Evolutionary conservation across 92 coral and sea anemone species (phyloP).

Genomic region (Ricordea florida): DNA sequence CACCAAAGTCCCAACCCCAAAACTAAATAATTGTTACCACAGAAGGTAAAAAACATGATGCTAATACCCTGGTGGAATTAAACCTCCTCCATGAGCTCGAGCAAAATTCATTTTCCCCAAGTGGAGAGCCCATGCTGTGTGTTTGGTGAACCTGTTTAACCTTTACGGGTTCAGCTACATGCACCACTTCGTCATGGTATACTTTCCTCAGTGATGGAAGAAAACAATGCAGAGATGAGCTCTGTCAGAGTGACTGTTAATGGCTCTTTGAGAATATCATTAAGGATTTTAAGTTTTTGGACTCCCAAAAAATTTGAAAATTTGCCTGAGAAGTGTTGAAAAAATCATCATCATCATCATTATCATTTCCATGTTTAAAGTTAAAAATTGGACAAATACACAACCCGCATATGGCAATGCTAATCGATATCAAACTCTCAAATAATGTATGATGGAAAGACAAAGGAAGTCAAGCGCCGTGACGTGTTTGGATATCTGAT

Average conservation of each 20-base stretch:
- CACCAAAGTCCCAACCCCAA: no score
- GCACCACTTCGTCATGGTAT: background rate
- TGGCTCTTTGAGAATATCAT: slow-evolving; percentile 17
- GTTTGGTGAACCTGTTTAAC: slow-evolving; percentile 7
- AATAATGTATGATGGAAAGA: no score
- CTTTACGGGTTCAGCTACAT: background rate
- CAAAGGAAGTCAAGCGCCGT: no score
- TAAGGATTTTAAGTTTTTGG: slow-evolving; percentile 1
- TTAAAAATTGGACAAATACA: no score
- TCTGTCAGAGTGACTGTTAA: background rate
- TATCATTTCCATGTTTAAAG: no score
- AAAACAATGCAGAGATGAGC: slow-evolving; percentile 17
- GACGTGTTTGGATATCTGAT: no score
- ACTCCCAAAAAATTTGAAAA: background rate
- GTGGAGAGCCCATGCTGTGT: background rate
- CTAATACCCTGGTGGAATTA: slow-evolving; percentile 4
- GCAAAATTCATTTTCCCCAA: background rate
- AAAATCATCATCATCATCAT: no score
- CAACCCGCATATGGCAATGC: no score
- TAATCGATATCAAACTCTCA: no score
- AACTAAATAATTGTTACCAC: background rate
- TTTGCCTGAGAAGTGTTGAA: background rate
- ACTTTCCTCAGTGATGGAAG: background rate
- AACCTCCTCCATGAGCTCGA: background rate
- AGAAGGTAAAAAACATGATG: slow-evolving; percentile 21